Conservation (phyloP, 2,113 vertebrate genomes). For the Argyrosomus japonicus region DNA sequence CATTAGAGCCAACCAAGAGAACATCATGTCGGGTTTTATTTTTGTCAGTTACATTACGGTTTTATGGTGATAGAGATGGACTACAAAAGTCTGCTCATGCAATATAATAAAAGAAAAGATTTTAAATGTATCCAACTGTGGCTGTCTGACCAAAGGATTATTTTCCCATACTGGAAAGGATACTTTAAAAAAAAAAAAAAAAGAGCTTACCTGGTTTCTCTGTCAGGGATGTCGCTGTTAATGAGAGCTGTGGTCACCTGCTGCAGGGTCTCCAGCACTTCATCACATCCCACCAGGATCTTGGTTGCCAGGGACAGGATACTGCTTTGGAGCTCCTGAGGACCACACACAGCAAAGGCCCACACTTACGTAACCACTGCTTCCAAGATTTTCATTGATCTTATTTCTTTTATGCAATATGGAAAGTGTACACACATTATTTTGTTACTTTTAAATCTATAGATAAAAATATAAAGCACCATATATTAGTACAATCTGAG, state of each 20-base stretch:
- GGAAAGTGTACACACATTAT: background rate
- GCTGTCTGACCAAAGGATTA: background rate
- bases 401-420: slow-evolving; percentile 11
- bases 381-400: slow-evolving; percentile 32
- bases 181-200: slow-evolving; percentile 4
- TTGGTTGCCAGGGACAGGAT: slow-evolving; percentile 95
- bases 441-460: background rate
- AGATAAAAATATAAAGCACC: background rate
- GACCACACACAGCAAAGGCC: slow-evolving; percentile 66
- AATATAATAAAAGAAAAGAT: slow-evolving; percentile 24
- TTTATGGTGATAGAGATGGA: slow-evolving; percentile 18
- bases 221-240: slow-evolving; percentile 92
- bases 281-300: slow-evolving; percentile 96
- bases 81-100: slow-evolving; percentile 18
- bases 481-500: background rate
- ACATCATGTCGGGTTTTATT: slow-evolving; percentile 9
- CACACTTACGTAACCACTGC: slow-evolving; percentile 78
- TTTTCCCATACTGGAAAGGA: background rate
- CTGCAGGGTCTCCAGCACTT: slow-evolving; percentile 97
- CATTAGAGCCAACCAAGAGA: slow-evolving; percentile 19
- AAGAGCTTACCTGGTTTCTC: slow-evolving; percentile 90
- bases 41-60: slow-evolving; percentile 21
- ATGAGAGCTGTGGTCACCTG: slow-evolving; percentile 96
- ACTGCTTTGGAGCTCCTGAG: slow-evolving; percentile 94
- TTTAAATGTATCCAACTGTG: slow-evolving; percentile 4